Percentiles rank a stretch among this genome's conserved stretches.
These are phyloP conservation scores for Trematomus loennbergii DNA, from an alignment of 2,113 vertebrate genomes.

Conservation along the genomic window DNA sequence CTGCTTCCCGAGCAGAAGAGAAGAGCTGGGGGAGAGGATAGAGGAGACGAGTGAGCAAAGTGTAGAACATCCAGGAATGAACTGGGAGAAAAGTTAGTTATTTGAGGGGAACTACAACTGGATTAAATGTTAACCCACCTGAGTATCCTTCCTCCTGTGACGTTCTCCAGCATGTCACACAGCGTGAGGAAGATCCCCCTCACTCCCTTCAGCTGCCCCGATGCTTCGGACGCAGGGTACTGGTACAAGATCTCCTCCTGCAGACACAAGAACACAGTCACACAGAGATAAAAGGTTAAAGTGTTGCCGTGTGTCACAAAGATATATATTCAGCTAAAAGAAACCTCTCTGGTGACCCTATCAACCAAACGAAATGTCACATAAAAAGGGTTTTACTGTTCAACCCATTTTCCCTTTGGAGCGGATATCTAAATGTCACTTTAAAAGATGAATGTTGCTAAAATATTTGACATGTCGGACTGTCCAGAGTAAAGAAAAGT, in stretches of 20 bases:
- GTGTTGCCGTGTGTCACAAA: neutral
- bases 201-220: conserved; percentile 91
- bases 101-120: no score
- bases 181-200: conserved; percentile 97
- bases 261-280: conserved; percentile 50
- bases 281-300: neutral
- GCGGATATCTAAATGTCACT: conserved; percentile 14
- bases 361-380: conserved; percentile 12
- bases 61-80: no score
- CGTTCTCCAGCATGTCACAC: conserved; percentile 95
- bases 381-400: neutral
- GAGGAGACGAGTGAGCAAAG: no score
- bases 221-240: conserved; percentile 91
- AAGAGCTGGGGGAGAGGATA: conserved; percentile 82
- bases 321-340: neutral
- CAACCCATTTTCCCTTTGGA: conserved; percentile 7
- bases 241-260: conserved; percentile 98
- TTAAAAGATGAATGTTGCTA: neutral
- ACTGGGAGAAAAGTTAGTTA: neutral
- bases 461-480: neutral
- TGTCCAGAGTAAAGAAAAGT: conserved; percentile 3
- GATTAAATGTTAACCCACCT: conserved; percentile 81
- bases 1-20: conserved; percentile 89
- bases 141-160: conserved; percentile 91
- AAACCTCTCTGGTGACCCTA: conserved; percentile 32